Conservation (phyloP, 1,140 invertebrate species). For the Orussus abietinus region DNA sequence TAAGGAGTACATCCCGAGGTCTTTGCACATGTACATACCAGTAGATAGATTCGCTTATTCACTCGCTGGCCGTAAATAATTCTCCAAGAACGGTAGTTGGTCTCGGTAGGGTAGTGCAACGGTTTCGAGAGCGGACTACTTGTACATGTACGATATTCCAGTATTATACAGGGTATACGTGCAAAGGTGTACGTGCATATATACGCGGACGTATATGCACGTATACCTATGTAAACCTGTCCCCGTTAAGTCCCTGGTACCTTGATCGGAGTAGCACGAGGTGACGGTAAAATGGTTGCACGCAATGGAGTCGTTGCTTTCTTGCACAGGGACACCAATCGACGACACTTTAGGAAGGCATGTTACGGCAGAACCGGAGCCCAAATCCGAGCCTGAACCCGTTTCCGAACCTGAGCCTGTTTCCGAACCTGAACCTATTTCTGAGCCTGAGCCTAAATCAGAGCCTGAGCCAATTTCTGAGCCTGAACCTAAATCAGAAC, state of each 20-base stretch:
- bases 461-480: slow-evolving; percentile 42
- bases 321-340: slow-evolving; percentile 47
- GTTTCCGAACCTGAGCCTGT: slow-evolving; percentile 31
- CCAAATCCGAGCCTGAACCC: slow-evolving; percentile 37
- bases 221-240: too few relatives aligned
- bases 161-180: too few relatives aligned
- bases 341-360: slow-evolving; percentile 19
- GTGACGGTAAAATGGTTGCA: slow-evolving; percentile 49
- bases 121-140: too few relatives aligned
- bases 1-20: too few relatives aligned
- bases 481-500: slow-evolving; percentile 37
- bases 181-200: too few relatives aligned
- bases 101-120: too few relatives aligned
- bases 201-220: too few relatives aligned
- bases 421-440: slow-evolving; percentile 33
- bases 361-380: slow-evolving; percentile 31
- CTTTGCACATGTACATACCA: too few relatives aligned
- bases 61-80: too few relatives aligned
- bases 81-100: too few relatives aligned
- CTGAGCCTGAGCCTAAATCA: slow-evolving; percentile 44
- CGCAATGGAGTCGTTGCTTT: slow-evolving; percentile 51
- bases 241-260: slow-evolving; percentile 10
- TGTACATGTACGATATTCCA: too few relatives aligned
- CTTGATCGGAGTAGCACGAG: slow-evolving; percentile 31
- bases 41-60: too few relatives aligned